Evolutionary conservation across 1,140 invertebrate genomes (phyloP).

Genomic region (Tetranychus cinnabarinus): DNA sequence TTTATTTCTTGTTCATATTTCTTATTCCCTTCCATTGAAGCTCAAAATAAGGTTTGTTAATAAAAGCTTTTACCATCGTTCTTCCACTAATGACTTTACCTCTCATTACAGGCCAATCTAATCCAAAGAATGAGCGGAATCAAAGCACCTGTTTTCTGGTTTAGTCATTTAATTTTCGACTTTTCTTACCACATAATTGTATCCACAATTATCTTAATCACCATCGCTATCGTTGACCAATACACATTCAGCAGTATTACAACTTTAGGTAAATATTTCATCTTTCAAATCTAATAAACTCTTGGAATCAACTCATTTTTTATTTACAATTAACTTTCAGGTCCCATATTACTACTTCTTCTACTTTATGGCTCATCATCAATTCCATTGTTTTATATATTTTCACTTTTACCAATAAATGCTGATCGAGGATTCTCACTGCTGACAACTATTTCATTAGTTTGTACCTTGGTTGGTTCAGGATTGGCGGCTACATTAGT

Average conservation of each 20-base stretch:
- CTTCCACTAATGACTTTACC: not conserved
- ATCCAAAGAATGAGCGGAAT: not conserved
- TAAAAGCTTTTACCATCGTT: not conserved
- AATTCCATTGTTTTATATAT: not conserved
- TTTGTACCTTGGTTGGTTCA: not conserved
- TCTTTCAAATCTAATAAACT: not conserved
- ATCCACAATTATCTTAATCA: not conserved
- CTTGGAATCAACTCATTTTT: not conserved
- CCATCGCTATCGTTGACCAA: slow-evolving; percentile 1
- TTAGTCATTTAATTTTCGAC: not conserved
- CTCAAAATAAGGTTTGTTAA: not conserved
- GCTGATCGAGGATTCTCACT: not conserved
- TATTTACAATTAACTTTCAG: not conserved
- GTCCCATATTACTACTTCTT: not conserved
- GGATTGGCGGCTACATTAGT: not conserved
- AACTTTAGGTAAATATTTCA: not conserved
- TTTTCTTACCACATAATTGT: not conserved
- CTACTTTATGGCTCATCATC: not conserved
- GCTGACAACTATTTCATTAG: not conserved
- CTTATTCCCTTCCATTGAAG: not conserved
- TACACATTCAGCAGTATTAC: not conserved
- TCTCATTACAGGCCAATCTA: not conserved
- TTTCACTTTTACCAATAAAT: not conserved
- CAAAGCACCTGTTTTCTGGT: not conserved
- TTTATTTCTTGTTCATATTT: not conserved